Evolutionary conservation across 2,113 vertebrate species (phyloP), one percentile per base, ranked within the genome.

Genomic region (Gobio gobio): DNA sequence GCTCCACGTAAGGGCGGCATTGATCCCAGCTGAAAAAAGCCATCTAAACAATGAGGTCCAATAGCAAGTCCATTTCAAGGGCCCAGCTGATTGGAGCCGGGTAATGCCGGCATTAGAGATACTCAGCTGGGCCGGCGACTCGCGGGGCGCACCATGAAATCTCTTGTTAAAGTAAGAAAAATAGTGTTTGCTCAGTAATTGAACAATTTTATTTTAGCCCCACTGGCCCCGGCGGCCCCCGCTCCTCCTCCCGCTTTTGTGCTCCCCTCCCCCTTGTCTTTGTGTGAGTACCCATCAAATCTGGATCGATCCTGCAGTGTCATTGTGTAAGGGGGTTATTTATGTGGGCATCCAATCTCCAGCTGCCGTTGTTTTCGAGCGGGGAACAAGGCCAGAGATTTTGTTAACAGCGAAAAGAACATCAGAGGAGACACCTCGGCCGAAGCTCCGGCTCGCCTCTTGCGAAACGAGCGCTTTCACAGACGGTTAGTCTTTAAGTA

Each of bases 81-180:
- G 79, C 82, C 89, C 95, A 92, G 91, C 92, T 92, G 94, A 98
- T 97, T 97, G 96, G 95, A 92, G 90, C 92, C 92, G 93, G 93
- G 95, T 96, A 96, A 97, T 96, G 94, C 95, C 93, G 93, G 96
- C 96, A 97, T 98, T 97, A 97, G 96, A 92, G 94, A 96, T 95
- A 96, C 96, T 97, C 97, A 97, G 97, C 97, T 97, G 97, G 96
- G 94, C 96, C 95, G 95, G 96, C 96, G 96, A 95, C 95, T 96
- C 96, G 96, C 93, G 93, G 95, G 96, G 87, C 95, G 94, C 94
- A 96, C 96, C 97, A 95, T 99, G 98, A 99, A 99, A 99, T 99
- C 97, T 97, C 97, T 98, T 97, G 97, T 98, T 98, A 99, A 96
- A 97, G 96, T 97, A 96, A 98, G 96, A 98, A 97, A 98, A 98